phyloP scores from a whole-genome alignment of 2,797 vertebrate species.

The Myotis planiceps region DNA sequence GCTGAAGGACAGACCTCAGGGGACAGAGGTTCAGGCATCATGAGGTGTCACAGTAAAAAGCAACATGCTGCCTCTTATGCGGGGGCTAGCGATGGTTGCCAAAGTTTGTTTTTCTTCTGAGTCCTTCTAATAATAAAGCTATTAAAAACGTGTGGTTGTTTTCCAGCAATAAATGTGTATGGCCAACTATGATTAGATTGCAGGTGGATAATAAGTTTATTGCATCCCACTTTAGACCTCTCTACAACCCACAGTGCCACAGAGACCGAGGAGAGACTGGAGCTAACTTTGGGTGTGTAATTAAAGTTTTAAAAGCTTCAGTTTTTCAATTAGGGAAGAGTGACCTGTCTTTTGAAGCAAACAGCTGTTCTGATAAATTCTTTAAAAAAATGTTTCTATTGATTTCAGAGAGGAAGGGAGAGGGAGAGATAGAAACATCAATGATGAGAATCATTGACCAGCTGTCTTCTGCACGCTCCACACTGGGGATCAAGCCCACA shows the following conservation, averaged over 20 bases:
- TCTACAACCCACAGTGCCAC: constrained; percentile 43
- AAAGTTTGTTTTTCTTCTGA: neutral
- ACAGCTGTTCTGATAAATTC: neutral
- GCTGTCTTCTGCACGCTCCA: no score
- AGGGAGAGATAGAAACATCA: no score
- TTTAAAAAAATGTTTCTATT: neutral
- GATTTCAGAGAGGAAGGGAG: no score
- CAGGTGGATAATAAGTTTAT: constrained; percentile 73
- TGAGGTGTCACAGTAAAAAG: neutral
- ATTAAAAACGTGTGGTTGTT: constrained; percentile 59
- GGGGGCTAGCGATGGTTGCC: neutral
- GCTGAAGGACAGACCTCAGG: neutral
- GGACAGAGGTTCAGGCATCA: neutral
- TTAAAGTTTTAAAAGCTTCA: constrained; percentile 44
- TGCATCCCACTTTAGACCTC: constrained; percentile 46
- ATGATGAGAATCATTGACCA: no score
- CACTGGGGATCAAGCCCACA: no score
- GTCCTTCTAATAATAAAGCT: constrained; percentile 51
- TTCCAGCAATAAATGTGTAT: constrained; percentile 60
- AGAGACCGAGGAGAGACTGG: constrained; percentile 15
- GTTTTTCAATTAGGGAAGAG: neutral
- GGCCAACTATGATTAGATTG: constrained; percentile 2
- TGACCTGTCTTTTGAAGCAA: neutral
- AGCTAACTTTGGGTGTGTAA: neutral
- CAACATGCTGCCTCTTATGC: neutral